A percentile compares a stretch with the other conserved stretches of the same genome.
Evolutionary conservation across 2,797 vertebrate genomes (phyloP).

Genomic region (Ctenosaura bakeri): DNA sequence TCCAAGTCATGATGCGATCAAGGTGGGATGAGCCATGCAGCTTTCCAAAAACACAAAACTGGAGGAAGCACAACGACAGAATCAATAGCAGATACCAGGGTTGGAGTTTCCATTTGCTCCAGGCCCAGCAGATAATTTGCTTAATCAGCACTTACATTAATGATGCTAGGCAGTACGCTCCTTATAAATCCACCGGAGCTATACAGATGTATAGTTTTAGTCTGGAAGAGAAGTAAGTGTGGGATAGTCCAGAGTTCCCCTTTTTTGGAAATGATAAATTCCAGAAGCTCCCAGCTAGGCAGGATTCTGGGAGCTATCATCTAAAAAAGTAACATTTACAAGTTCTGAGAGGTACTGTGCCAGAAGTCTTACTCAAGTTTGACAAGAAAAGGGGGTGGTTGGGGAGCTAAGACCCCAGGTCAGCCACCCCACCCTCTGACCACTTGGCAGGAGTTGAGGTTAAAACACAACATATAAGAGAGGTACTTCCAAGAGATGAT

Average conservation of each 20-base stretch:
- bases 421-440: background rate
- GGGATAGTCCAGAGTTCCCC: background rate
- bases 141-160: conserved; percentile 3
- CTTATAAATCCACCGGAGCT: background rate
- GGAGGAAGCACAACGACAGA: conserved; percentile 34
- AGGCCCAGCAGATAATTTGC: conserved; percentile 22
- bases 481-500: too few relatives aligned
- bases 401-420: background rate
- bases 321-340: background rate
- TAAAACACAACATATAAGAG: background rate
- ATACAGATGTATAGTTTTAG: background rate
- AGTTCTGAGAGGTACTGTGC: too few relatives aligned
- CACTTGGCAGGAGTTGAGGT: background rate
- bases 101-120: conserved; percentile 56
- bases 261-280: background rate
- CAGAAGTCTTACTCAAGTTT: background rate
- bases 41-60: rapidly evolving
- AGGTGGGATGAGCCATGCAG: background rate
- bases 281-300: background rate
- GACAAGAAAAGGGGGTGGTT: too few relatives aligned
- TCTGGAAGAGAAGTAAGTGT: background rate
- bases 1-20: background rate
- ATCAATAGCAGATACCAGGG: conserved; percentile 20
- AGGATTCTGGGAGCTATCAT: background rate
- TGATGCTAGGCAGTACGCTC: background rate